Evolutionary conservation across 1,140 invertebrate genomes (phyloP).

Genomic region (Oscheius sp.): DNA sequence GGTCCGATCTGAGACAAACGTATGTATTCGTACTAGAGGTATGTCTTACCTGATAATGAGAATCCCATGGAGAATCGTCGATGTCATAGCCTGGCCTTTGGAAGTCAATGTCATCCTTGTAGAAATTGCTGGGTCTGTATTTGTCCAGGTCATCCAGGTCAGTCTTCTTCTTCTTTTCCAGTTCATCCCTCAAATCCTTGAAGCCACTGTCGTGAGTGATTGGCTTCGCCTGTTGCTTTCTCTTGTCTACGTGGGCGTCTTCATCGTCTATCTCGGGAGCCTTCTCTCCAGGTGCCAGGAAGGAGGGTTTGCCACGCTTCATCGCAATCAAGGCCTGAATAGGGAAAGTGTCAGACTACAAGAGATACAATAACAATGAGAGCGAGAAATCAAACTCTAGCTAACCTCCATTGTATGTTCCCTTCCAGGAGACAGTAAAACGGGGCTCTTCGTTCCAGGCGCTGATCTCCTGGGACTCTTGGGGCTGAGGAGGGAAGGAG

Average conservation of each 20-base stretch:
- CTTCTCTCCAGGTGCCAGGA: slow-evolving; percentile 38
- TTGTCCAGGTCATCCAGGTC: slow-evolving; percentile 56
- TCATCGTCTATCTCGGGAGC: slow-evolving; percentile 36
- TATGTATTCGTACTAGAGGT: background rate
- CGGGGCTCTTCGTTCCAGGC: slow-evolving; percentile 52
- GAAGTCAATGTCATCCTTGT: slow-evolving; percentile 52
- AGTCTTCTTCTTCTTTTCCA: slow-evolving; percentile 52
- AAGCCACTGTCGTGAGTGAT: slow-evolving; percentile 49
- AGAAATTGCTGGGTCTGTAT: slow-evolving; percentile 58
- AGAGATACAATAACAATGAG: no score
- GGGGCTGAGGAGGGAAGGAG: slow-evolving; percentile 8
- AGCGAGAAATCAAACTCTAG: background rate
- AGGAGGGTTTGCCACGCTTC: slow-evolving; percentile 45
- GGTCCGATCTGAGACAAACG: slow-evolving; percentile 76
- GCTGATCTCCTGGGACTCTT: slow-evolving; percentile 22
- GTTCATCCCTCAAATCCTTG: slow-evolving; percentile 53
- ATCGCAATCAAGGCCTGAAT: slow-evolving; percentile 46
- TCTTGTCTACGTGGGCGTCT: slow-evolving; percentile 35
- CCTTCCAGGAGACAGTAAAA: slow-evolving; percentile 40
- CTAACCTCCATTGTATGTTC: slow-evolving; percentile 58
- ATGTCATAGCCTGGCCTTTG: slow-evolving; percentile 50
- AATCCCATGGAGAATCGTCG: slow-evolving; percentile 58
- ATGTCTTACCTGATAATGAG: slow-evolving; percentile 71
- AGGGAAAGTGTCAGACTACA: no score
- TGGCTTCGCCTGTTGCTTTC: slow-evolving; percentile 35